phyloP scores from a whole-genome alignment of 2,888 invertebrate genomes.

The Bugula neritina region DNA sequence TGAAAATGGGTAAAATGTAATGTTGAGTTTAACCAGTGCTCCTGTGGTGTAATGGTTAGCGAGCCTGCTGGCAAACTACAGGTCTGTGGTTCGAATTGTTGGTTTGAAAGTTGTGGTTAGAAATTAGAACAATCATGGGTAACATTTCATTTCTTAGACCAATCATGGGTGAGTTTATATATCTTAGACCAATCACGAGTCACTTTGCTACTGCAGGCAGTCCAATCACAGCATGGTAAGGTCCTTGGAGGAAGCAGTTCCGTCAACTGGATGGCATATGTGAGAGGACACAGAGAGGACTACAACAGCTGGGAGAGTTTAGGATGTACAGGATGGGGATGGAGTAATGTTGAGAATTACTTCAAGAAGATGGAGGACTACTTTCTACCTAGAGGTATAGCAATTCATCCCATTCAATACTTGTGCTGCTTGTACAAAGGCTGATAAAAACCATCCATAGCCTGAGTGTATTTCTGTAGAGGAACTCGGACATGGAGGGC shows the following conservation, averaged over 20 bases:
- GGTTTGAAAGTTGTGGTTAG: too few species aligned
- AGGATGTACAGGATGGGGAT: constrained; percentile 27
- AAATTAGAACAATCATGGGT: too few species aligned
- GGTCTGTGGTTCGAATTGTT: too few species aligned
- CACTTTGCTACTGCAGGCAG: background rate
- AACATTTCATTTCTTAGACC: too few species aligned
- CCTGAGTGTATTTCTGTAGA: background rate
- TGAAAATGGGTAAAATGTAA: too few species aligned
- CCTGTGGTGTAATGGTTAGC: too few species aligned
- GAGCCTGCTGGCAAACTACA: too few species aligned
- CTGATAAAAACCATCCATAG: too few species aligned
- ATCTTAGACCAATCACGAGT: background rate
- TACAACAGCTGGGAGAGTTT: constrained; percentile 24
- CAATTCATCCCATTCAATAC: too few species aligned
- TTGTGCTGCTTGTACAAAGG: too few species aligned
- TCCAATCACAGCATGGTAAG: constrained; percentile 63
- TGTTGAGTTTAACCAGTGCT: too few species aligned
- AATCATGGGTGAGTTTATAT: too few species aligned
- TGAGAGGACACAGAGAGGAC: constrained; percentile 58
- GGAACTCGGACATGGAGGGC: background rate
- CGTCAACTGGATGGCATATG: constrained; percentile 84
- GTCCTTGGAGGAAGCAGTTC: constrained; percentile 82
- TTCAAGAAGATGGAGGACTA: constrained; percentile 22
- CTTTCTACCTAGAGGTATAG: background rate
- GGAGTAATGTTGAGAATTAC: constrained; percentile 9